Evolutionary conservation across 2,888 invertebrate genomes (phyloP).

Genomic region (Eupeodes latifasciatus): DNA sequence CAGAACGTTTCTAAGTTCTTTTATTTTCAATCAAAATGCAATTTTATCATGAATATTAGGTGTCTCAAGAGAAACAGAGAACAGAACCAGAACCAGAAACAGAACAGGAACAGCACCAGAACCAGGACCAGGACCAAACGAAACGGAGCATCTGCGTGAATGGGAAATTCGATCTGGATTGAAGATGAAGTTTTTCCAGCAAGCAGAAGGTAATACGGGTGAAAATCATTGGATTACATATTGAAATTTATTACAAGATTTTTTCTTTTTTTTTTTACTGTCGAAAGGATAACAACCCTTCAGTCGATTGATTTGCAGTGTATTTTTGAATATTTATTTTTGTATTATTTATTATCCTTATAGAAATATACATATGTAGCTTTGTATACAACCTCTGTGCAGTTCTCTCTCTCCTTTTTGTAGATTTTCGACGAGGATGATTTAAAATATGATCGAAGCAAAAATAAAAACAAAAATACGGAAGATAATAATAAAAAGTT

Average conservation of each 20-base stretch:
- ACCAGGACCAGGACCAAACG: background rate
- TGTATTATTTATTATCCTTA: conserved; percentile 35
- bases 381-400: background rate
- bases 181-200: background rate
- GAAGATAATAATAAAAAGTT: conserved; percentile 18
- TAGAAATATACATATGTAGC: no score
- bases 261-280: background rate
- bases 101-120: background rate
- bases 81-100: no score
- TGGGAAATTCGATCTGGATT: conserved; percentile 13
- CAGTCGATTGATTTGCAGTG: conserved; percentile 49
- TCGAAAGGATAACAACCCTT: conserved; percentile 25
- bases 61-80: conserved; percentile 30
- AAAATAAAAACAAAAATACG: conserved; percentile 6
- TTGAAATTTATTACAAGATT: conserved; percentile 62
- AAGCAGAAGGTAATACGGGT: conserved; percentile 15
- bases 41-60: conserved; percentile 46
- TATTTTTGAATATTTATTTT: conserved; percentile 39
- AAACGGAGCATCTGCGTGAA: conserved; percentile 52
- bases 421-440: conserved; percentile 30
- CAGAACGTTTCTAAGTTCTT: background rate
- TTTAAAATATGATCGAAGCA: conserved; percentile 11
- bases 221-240: conserved; percentile 69
- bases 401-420: background rate
- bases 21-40: conserved; percentile 51